phyloP scores from a whole-genome alignment of 2,797 vertebrate genomes.

The Sternotherus odoratus region DNA sequence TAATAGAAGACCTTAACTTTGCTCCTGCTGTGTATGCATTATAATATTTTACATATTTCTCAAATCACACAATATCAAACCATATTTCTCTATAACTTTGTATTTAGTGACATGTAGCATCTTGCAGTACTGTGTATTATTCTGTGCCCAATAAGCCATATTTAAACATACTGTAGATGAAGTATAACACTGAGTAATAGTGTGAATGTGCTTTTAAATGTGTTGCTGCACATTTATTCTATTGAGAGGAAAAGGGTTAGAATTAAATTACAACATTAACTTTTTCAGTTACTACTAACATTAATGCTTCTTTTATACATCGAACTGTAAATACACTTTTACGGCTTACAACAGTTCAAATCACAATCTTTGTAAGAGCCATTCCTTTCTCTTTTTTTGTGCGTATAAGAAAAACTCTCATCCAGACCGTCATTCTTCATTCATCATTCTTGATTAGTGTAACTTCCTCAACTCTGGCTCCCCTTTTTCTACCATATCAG shows the following conservation, averaged over 20 bases:
- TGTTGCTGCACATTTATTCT: not conserved
- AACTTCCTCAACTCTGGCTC: not conserved
- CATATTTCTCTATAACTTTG: not conserved
- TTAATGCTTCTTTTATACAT: too few relatives aligned
- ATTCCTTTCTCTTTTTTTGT: not conserved
- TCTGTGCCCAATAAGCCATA: not conserved
- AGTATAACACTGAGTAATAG: not conserved
- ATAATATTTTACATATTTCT: not conserved
- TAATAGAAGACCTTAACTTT: not conserved
- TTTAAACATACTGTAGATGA: not conserved
- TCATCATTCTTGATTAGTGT: not conserved
- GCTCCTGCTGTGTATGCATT: not conserved
- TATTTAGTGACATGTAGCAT: not conserved
- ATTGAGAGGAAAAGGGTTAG: not conserved
- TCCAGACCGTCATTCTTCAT: not conserved
- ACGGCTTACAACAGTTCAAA: conserved; percentile 10
- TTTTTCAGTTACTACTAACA: not conserved
- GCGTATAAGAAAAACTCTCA: not conserved
- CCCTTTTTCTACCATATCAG: not conserved
- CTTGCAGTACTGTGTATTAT: not conserved
- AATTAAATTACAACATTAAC: not conserved
- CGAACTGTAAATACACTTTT: not conserved
- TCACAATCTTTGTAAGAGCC: not conserved
- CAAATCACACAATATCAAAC: not conserved
- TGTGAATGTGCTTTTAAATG: not conserved